Evolutionary conservation across 2,888 invertebrate genomes (phyloP), one percentile per base, ranked within the genome.

Genomic region (Hyles lineata): DNA sequence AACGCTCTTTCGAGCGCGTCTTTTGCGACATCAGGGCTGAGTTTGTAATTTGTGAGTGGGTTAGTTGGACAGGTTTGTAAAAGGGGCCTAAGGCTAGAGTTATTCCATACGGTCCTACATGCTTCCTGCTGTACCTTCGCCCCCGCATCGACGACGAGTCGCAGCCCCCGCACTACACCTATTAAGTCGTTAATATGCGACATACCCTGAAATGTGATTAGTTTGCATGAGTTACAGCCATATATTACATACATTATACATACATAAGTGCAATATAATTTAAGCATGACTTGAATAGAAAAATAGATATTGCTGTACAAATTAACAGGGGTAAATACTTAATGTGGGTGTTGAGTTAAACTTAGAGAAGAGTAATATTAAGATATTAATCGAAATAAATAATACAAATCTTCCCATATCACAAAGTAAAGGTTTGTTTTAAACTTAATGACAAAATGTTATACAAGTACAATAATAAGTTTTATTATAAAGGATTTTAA

Each of bases 131-230:
- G 97, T 75, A 96, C 89, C 85, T 96, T 96, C 29, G 95, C 84
- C 70, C 96, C 94, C 62, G 97, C 97, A 83, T 96, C 96, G 59
- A 95, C 92, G 71, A 98, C 96, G 70, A 96, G 92, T 82, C 97
- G 96, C 73, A 96, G 89, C 62, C 98, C 97, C 85, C 96, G 95
- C 79, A 97, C 83, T 76, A 98, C 92, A 62, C 96, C 96, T 80
- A 96, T 87, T 78, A 96, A 82, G 90, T 97, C 97, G 83, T 96
- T 95, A 85, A 93, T 88, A 82, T 95, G 94, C 72, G 96, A 95
- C 96, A 96, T 96, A 79, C 80, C 85, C 92, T 92, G 92, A 78
- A 92, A 90, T 78, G 70, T 76, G 75, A 73, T 87, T 85, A 90
- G 86, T 85, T 74, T 74, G 74, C 60, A 70, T 74, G 50, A 29